Evolutionary conservation across 2,888 invertebrate genomes (phyloP).

Genomic region (Drosophila limbata): DNA sequence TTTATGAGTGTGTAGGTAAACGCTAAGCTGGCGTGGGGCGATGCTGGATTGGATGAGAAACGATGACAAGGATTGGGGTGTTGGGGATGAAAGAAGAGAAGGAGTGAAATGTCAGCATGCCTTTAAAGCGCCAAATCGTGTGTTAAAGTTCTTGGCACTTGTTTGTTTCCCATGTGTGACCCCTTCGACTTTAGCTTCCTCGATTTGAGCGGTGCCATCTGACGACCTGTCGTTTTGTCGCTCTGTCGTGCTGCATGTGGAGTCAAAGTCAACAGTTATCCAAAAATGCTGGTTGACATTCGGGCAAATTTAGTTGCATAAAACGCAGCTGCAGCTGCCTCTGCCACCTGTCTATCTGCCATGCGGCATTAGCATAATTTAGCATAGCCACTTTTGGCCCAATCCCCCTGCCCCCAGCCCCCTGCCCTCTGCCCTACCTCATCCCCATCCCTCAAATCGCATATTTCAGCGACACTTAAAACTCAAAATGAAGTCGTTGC

Average conservation of each 20-base stretch:
- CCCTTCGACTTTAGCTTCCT: not conserved
- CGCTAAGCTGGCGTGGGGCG: conserved; percentile 40
- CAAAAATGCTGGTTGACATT: conserved; percentile 59
- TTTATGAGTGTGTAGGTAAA: conserved; percentile 75
- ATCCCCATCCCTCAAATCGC: conserved; percentile 36
- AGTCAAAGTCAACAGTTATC: conserved; percentile 44
- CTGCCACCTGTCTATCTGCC: conserved; percentile 20
- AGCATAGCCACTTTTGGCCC: conserved; percentile 45
- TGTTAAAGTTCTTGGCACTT: conserved; percentile 69
- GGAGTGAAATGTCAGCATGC: not conserved
- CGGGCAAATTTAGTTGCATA: conserved; percentile 73
- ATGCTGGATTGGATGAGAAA: conserved; percentile 16
- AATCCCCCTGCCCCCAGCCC: not conserved
- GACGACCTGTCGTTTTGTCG: conserved; percentile 22
- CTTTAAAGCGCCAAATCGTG: conserved; percentile 71
- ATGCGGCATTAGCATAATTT: conserved; percentile 79
- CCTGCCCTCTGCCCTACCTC: conserved; percentile 26
- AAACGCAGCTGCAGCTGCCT: conserved; percentile 48
- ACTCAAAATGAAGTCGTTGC: conserved; percentile 77
- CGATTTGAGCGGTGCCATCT: conserved; percentile 36
- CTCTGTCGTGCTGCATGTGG: conserved; percentile 36
- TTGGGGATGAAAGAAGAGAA: not conserved
- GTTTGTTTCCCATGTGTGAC: conserved; percentile 30
- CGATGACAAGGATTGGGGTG: not conserved
- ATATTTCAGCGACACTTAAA: conserved; percentile 75